phyloP scores from a whole-genome alignment of 2,888 invertebrate species.

The Cetonia aurata region DNA sequence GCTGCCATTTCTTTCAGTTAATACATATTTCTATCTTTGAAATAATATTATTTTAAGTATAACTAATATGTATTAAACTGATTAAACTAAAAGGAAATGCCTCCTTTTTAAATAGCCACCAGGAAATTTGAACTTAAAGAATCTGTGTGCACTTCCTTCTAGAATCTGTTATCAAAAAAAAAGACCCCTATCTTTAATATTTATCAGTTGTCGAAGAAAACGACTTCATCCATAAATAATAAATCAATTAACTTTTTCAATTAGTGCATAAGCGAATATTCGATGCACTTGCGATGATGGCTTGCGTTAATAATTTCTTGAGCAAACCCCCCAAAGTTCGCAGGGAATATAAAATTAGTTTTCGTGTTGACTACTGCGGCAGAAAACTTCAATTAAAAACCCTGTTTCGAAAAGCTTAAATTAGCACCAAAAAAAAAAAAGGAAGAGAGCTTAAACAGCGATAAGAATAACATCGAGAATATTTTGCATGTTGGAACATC shows the following conservation, averaged over 20 bases:
- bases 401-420: conserved; percentile 30
- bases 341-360: conserved; percentile 33
- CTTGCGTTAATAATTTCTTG: conserved; percentile 35
- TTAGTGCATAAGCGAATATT: conserved; percentile 31
- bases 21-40: no score
- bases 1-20: no score
- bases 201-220: conserved; percentile 34
- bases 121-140: no score
- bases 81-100: no score
- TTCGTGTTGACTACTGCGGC: conserved; percentile 37
- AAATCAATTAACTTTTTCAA: conserved; percentile 40
- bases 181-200: conserved; percentile 14
- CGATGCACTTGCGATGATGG: conserved; percentile 18
- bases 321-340: conserved; percentile 21
- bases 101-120: no score
- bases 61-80: no score
- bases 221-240: conserved; percentile 28
- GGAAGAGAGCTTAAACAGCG: not conserved
- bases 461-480: not conserved
- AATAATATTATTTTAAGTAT: no score
- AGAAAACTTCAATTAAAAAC: conserved; percentile 36
- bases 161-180: not conserved
- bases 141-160: no score
- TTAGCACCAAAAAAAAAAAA: not conserved
- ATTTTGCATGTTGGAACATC: no score